A percentile compares a stretch with the other conserved stretches of the same genome.
Conservation (phyloP, 1,140 invertebrate species). For the Drosophila pseudoobscura region DNA sequence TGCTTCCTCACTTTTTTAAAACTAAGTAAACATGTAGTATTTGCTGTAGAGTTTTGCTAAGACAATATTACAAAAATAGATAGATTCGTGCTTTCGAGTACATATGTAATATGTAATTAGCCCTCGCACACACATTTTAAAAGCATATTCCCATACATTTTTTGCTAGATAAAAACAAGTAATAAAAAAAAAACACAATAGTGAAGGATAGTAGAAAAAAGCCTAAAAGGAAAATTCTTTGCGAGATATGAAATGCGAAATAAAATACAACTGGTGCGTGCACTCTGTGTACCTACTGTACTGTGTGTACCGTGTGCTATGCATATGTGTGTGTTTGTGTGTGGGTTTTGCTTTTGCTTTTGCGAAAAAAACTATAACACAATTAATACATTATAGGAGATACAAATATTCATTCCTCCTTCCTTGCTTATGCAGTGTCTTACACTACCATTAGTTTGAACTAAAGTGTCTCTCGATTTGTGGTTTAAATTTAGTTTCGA, state of each 20-base stretch:
- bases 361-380: constrained; percentile 71
- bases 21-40: constrained; percentile 75
- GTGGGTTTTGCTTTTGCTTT: constrained; percentile 16
- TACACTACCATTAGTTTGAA: constrained; percentile 80
- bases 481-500: constrained; percentile 29
- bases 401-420: constrained; percentile 48
- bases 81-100: constrained; percentile 47
- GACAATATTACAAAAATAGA: constrained; percentile 63
- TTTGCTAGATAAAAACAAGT: constrained; percentile 23
- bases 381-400: constrained; percentile 78
- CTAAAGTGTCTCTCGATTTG: constrained; percentile 79
- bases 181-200: constrained; percentile 24
- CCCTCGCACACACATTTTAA: constrained; percentile 57
- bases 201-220: constrained; percentile 1
- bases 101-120: constrained; percentile 54
- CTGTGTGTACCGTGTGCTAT: constrained; percentile 29
- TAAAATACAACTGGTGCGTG: constrained; percentile 69
- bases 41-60: constrained; percentile 62
- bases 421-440: constrained; percentile 78
- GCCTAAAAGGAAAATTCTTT: constrained; percentile 59
- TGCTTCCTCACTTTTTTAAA: constrained; percentile 60
- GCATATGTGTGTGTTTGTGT: constrained; percentile 31
- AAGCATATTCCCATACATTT: constrained; percentile 48
- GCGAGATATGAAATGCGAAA: constrained; percentile 66
- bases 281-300: constrained; percentile 63